Conservation (phyloP, 2,888 invertebrate species). For the Himalopsyche tibetana region DNA sequence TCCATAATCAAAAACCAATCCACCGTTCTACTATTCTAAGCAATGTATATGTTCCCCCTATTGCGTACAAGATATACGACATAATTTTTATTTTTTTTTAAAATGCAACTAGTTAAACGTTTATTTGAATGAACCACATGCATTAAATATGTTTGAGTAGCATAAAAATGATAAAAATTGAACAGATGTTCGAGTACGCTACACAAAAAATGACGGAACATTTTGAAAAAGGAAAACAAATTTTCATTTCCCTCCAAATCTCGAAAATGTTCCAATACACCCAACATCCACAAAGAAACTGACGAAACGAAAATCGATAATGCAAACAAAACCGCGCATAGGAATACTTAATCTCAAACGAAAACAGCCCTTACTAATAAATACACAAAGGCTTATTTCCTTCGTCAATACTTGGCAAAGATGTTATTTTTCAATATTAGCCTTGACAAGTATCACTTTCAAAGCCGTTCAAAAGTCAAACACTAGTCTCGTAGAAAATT, state of each 20-base stretch:
- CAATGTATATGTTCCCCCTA: no score
- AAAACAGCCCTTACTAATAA: slow-evolving; percentile 61
- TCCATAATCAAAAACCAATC: no score
- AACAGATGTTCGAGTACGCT: neutral
- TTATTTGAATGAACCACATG: no score
- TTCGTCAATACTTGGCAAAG: slow-evolving; percentile 59
- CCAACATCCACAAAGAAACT: slow-evolving; percentile 38
- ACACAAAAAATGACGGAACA: neutral
- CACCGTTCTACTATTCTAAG: no score
- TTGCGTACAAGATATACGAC: no score
- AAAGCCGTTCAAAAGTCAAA: slow-evolving; percentile 44
- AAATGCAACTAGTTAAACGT: no score
- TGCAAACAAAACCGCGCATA: slow-evolving; percentile 57
- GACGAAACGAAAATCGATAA: slow-evolving; percentile 63
- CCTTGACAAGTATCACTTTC: slow-evolving; percentile 46
- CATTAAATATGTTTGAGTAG: no score
- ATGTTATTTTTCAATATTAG: slow-evolving; percentile 65
- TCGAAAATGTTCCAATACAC: slow-evolving; percentile 24
- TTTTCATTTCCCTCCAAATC: neutral
- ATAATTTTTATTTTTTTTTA: no score
- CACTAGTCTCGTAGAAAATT: neutral
- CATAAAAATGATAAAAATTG: no score
- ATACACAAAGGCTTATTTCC: slow-evolving; percentile 62
- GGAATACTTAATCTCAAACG: slow-evolving; percentile 48
- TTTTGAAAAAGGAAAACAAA: neutral